Percentiles rank a stretch among this genome's conserved stretches.
phyloP scores from a whole-genome alignment of 1,140 invertebrate genomes.

The Calosoma granatense region DNA sequence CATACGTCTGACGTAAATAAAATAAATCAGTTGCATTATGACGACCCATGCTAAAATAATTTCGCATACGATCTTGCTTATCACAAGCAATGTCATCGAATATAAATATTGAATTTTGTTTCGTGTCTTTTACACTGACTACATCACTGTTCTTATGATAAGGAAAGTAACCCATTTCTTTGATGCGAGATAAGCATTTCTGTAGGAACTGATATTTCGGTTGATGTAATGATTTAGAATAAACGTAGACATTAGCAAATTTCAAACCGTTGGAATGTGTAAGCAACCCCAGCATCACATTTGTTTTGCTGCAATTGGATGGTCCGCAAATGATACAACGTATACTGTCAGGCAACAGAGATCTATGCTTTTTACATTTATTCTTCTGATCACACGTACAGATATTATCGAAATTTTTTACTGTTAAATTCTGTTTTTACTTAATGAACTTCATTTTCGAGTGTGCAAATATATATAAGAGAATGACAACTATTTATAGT shows the following conservation, averaged over 20 bases:
- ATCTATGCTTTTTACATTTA: constrained; percentile 11
- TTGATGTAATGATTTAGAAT: constrained; percentile 29
- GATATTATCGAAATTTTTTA: not conserved
- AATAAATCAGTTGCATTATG: constrained; percentile 32
- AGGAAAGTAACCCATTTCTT: constrained; percentile 20
- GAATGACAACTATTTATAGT: too few species aligned
- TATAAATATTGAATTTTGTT: constrained; percentile 27
- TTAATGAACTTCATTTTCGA: not conserved
- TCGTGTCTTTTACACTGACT: constrained; percentile 15
- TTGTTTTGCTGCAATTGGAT: constrained; percentile 24
- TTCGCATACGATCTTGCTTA: constrained; percentile 27
- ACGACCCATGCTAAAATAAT: constrained; percentile 32
- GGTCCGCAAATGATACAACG: constrained; percentile 19
- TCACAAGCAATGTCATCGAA: constrained; percentile 34
- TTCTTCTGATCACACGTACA: not conserved
- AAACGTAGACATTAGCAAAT: constrained; percentile 32
- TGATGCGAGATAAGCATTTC: constrained; percentile 18
- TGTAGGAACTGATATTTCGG: constrained; percentile 25
- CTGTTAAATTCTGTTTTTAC: not conserved
- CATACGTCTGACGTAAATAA: constrained; percentile 33
- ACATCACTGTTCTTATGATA: constrained; percentile 23
- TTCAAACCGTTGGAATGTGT: constrained; percentile 24
- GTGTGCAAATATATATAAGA: too few species aligned
- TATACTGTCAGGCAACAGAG: constrained; percentile 18
- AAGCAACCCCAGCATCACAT: constrained; percentile 21